phyloP scores from a whole-genome alignment of 30 jellyfish, hydroid and myxozoan genomes.

The Turritopsis rubra region DNA sequence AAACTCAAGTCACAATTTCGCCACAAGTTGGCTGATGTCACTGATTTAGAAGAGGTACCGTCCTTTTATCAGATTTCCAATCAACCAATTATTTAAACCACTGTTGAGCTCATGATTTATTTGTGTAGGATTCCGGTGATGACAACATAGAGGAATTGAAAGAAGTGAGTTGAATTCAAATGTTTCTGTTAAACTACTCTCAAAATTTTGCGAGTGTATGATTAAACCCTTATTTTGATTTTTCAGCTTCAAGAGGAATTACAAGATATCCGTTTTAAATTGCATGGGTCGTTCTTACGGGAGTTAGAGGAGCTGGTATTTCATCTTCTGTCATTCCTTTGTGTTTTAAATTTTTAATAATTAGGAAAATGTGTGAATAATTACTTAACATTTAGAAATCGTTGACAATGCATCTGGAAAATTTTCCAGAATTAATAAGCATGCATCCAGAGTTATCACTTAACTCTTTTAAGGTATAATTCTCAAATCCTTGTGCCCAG shows the following conservation, averaged over 20 bases:
- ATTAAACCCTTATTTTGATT: neutral
- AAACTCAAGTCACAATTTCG: neutral
- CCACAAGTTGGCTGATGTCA: slow-evolving; percentile 3
- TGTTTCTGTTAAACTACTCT: neutral
- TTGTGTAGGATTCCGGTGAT: neutral
- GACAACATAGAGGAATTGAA: neutral
- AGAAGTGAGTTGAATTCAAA: neutral
- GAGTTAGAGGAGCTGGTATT: slow-evolving; percentile 1
- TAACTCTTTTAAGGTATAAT: neutral
- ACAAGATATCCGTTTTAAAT: neutral
- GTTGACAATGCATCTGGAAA: neutral
- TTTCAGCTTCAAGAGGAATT: slow-evolving; percentile 10
- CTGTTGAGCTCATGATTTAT: no score
- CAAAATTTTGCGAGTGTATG: neutral
- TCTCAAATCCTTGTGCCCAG: neutral
- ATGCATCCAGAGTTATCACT: neutral
- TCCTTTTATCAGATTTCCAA: neutral
- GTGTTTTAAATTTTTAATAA: neutral
- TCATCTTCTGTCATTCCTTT: neutral
- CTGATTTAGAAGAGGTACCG: slow-evolving; percentile 7
- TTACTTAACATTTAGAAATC: neutral
- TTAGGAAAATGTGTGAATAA: neutral
- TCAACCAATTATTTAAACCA: no score
- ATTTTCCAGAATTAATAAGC: neutral
- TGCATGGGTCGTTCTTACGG: neutral